Conservation (phyloP, 2,888 invertebrate species). For the Baccha elongata region DNA sequence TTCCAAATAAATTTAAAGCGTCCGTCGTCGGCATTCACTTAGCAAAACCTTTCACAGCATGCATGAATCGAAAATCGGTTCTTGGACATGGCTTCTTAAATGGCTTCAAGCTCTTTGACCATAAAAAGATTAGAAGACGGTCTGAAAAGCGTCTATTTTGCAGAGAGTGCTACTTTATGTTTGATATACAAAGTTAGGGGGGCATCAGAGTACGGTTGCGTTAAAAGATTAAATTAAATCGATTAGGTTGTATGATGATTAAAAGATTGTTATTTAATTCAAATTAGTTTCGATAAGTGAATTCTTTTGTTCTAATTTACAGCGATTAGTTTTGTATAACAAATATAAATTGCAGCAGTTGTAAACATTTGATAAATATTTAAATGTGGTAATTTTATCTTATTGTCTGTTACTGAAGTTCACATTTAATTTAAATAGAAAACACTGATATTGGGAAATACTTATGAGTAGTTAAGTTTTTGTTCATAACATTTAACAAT, state of each 20-base stretch:
- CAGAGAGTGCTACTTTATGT: neutral
- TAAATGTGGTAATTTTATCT: neutral
- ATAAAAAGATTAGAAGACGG: constrained; percentile 13
- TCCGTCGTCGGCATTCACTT: constrained; percentile 43
- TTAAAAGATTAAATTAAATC: constrained; percentile 22
- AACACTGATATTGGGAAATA: too few species aligned
- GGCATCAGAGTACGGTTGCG: neutral
- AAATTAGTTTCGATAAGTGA: constrained; percentile 25
- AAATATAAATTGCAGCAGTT: neutral
- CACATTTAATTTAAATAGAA: too few species aligned
- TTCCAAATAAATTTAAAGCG: constrained; percentile 21
- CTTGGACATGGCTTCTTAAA: constrained; percentile 2
- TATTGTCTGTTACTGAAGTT: too few species aligned
- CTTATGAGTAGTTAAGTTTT: too few species aligned
- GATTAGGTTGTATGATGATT: neutral
- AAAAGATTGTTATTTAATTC: constrained; percentile 15
- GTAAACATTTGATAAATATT: neutral
- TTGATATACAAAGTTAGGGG: neutral
- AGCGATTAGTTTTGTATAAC: neutral
- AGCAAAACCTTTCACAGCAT: constrained; percentile 43
- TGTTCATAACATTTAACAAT: too few species aligned
- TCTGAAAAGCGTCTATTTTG: neutral
- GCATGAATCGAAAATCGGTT: constrained; percentile 46
- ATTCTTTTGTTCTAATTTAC: constrained; percentile 27
- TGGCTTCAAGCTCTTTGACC: constrained; percentile 29